Evolutionary conservation across 2,888 invertebrate species (phyloP).

Genomic region (Torymus tubicola): DNA sequence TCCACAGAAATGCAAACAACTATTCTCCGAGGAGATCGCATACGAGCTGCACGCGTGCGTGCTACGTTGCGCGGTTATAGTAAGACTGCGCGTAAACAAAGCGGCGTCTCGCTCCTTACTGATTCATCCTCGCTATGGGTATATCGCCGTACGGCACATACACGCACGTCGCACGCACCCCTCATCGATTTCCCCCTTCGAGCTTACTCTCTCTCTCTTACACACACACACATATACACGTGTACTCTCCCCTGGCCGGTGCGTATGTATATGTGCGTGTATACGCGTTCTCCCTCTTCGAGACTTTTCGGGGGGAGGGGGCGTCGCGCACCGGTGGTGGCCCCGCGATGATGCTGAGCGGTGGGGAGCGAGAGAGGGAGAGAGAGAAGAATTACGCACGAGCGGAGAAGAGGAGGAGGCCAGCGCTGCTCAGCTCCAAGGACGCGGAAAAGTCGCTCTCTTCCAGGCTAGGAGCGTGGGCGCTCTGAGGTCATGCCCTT

Average conservation of each 20-base stretch:
- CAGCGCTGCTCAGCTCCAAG: background rate
- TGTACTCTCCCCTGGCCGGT: too few relatives aligned
- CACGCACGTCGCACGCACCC: conserved; percentile 34
- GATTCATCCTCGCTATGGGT: conserved; percentile 30
- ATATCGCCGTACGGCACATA: background rate
- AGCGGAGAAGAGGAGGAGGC: background rate
- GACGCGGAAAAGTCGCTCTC: background rate
- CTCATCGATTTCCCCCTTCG: conserved; percentile 44
- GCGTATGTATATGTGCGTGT: too few relatives aligned
- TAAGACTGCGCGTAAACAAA: conserved; percentile 13
- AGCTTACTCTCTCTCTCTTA: background rate
- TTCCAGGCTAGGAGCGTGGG: background rate
- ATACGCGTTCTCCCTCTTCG: too few relatives aligned
- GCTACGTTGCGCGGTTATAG: background rate
- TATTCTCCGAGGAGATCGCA: background rate
- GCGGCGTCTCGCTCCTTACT: conserved; percentile 22
- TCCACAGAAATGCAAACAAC: too few relatives aligned
- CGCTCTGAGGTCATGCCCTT: background rate
- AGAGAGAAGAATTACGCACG: background rate
- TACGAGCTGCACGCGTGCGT: background rate
- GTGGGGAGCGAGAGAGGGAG: background rate
- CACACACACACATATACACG: background rate
- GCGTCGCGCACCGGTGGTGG: too few relatives aligned
- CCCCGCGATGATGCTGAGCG: too few relatives aligned
- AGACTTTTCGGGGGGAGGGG: too few relatives aligned